phyloP scores from a whole-genome alignment of 1,140 invertebrate species.

The Drosophila bipectinata region DNA sequence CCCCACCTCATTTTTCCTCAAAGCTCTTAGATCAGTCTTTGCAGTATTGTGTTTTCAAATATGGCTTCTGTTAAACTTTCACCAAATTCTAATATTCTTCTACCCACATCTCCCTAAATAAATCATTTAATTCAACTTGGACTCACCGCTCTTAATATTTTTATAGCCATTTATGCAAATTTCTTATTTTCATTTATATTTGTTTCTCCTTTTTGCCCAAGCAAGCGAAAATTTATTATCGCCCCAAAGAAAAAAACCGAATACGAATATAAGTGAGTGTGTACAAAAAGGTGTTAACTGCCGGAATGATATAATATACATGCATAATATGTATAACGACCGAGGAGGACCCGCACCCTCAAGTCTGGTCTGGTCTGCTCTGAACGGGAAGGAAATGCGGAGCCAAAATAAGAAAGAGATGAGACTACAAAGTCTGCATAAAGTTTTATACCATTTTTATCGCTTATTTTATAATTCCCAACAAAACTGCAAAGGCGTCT shows the following conservation, averaged over 20 bases:
- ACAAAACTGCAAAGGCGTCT: constrained; percentile 75
- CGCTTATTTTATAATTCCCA: constrained; percentile 78
- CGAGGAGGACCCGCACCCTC: constrained; percentile 24
- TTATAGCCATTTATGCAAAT: constrained; percentile 46
- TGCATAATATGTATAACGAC: constrained; percentile 56
- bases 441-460: constrained; percentile 81
- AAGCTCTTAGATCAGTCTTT: no score
- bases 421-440: constrained; percentile 60
- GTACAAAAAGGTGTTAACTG: constrained; percentile 77
- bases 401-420: constrained; percentile 3
- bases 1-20: no score
- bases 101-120: constrained; percentile 8
- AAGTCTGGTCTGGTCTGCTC: constrained; percentile 1
- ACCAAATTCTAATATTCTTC: background rate
- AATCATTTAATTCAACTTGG: constrained; percentile 40
- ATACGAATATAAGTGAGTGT: constrained; percentile 32
- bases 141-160: constrained; percentile 29
- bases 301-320: constrained; percentile 66
- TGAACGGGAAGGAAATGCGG: background rate
- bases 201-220: constrained; percentile 6
- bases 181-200: constrained; percentile 48
- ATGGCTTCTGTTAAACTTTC: background rate
- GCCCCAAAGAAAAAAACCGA: constrained; percentile 11
- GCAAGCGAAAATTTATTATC: constrained; percentile 61
- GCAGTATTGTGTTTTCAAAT: no score